phyloP scores from a whole-genome alignment of 2,888 invertebrate genomes.

The Aleiodes testaceus region DNA sequence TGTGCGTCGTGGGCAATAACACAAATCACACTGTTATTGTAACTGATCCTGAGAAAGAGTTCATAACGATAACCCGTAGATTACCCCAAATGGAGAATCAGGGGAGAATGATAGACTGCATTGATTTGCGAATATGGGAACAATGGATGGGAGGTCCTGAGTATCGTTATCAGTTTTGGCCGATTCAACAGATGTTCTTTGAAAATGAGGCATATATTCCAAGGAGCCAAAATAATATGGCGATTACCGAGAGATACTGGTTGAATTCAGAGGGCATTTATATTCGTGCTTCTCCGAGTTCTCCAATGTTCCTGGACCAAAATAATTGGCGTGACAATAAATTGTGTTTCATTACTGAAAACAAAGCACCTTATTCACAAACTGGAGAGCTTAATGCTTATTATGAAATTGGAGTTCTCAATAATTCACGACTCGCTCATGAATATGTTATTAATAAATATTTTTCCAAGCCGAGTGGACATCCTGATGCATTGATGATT shows the following conservation, averaged over 20 bases:
- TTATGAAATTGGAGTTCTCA: constrained; percentile 79
- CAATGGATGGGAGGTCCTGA: constrained; percentile 82
- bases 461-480: constrained; percentile 78
- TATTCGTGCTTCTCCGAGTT: constrained; percentile 74
- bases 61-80: too few species aligned
- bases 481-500: constrained; percentile 83
- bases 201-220: constrained; percentile 77
- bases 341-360: constrained; percentile 77
- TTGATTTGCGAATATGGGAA: constrained; percentile 52
- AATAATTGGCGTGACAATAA: constrained; percentile 76
- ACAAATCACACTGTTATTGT: too few species aligned
- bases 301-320: constrained; percentile 77
- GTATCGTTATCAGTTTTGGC: constrained; percentile 78
- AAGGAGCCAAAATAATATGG: constrained; percentile 67
- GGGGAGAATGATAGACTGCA: constrained; percentile 60
- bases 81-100: too few species aligned
- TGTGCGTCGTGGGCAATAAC: too few species aligned
- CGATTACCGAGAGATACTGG: constrained; percentile 80
- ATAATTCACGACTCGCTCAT: constrained; percentile 79
- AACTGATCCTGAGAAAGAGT: too few species aligned
- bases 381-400: constrained; percentile 67
- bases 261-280: constrained; percentile 78
- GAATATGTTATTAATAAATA: constrained; percentile 78
- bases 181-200: constrained; percentile 76
- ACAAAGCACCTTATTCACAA: constrained; percentile 74